Conservation (phyloP, 2,113 vertebrate genomes). For the Anhinga anhinga region DNA sequence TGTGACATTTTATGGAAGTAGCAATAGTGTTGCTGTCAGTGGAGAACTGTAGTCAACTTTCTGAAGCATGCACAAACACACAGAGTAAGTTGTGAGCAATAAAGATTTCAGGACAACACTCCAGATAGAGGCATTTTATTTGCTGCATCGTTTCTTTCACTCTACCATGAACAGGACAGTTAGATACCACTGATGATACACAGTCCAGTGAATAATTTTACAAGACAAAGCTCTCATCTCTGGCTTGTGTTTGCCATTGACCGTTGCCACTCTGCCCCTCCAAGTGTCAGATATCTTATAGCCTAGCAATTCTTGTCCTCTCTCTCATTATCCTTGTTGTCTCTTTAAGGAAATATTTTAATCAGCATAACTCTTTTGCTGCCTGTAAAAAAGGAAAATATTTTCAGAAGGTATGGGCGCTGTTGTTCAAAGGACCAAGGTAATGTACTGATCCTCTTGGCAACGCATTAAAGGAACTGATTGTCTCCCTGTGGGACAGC, state of each 20-base stretch:
- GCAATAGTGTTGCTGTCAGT: background rate
- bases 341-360: background rate
- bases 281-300: background rate
- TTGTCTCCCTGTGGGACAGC: background rate
- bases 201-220: background rate
- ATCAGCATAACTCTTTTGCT: background rate
- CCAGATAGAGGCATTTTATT: background rate
- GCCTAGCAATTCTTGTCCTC: background rate
- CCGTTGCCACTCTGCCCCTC: background rate
- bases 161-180: background rate
- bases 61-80: background rate
- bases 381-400: background rate
- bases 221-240: background rate
- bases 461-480: background rate
- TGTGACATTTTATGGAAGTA: background rate
- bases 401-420: background rate
- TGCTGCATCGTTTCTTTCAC: background rate
- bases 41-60: background rate
- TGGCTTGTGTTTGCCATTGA: background rate
- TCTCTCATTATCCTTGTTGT: background rate
- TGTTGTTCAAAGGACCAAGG: background rate
- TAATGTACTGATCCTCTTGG: background rate
- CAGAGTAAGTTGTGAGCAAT: background rate
- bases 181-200: background rate
- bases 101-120: background rate